These are phyloP conservation scores for Drosophila diplacantha DNA, from an alignment of 2,888 invertebrate genomes.

Conservation along the genomic window DNA sequence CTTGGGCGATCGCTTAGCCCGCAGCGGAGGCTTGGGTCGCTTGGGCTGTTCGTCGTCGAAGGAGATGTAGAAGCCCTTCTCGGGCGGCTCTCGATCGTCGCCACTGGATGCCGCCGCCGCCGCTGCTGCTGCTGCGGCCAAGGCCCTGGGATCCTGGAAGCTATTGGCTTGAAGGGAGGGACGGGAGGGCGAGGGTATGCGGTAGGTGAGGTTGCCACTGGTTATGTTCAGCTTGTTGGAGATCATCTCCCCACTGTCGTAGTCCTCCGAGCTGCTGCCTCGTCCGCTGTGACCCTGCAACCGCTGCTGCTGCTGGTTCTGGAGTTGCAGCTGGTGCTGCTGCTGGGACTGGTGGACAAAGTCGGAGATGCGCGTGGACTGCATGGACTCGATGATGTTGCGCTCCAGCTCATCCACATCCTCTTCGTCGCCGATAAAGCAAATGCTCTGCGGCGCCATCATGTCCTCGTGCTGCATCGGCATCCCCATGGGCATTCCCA, in stretches of 20 bases:
- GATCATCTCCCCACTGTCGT: constrained; percentile 65
- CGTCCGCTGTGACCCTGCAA: constrained; percentile 78
- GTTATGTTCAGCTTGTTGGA: constrained; percentile 86
- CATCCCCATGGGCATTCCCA: constrained; percentile 47
- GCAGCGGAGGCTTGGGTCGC: constrained; percentile 91
- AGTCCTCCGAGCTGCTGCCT: constrained; percentile 81
- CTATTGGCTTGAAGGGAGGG: constrained; percentile 85
- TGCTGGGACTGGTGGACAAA: constrained; percentile 60
- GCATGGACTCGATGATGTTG: constrained; percentile 75
- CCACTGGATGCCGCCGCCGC: constrained; percentile 62
- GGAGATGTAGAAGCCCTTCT: constrained; percentile 95
- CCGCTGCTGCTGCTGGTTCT: constrained; percentile 46
- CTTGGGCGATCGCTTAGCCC: constrained; percentile 88
- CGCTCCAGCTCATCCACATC: constrained; percentile 78
- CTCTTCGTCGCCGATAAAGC: constrained; percentile 88
- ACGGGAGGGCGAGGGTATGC: constrained; percentile 92
- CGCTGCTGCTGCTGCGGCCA: constrained; percentile 11
- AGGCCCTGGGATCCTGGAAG: constrained; percentile 80
- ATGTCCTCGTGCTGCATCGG: constrained; percentile 86
- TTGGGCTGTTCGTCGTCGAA: constrained; percentile 93
- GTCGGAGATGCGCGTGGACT: constrained; percentile 69
- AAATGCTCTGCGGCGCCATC: constrained; percentile 96
- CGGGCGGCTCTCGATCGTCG: constrained; percentile 79
- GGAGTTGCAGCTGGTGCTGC: constrained; percentile 48
- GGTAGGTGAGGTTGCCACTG: constrained; percentile 91